A percentile compares a stretch with the other conserved stretches of the same genome.
Conservation (phyloP, 2,888 invertebrate species). For the Chirona hameri region DNA sequence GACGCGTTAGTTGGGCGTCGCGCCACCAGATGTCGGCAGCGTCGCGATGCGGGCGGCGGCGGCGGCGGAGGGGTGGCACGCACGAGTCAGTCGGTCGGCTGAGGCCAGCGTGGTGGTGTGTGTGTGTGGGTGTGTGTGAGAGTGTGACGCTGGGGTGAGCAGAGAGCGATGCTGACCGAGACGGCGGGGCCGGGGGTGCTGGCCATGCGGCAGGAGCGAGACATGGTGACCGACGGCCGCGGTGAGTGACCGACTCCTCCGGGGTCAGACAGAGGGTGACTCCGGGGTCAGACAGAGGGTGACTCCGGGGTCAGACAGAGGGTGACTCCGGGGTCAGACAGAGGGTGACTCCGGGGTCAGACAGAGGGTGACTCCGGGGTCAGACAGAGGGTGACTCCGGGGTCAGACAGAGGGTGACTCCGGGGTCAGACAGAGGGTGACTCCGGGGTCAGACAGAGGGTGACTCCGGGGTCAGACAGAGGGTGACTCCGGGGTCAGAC, state of each 20-base stretch:
- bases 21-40: not conserved
- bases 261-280: not conserved
- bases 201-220: not conserved
- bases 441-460: no score
- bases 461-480: no score
- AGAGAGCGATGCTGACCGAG: not conserved
- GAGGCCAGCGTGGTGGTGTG: not conserved
- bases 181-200: not conserved
- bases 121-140: not conserved
- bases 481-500: no score
- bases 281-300: no score
- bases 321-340: no score
- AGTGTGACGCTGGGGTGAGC: not conserved
- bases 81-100: not conserved
- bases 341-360: no score
- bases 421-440: no score
- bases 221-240: not conserved
- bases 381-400: no score
- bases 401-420: no score
- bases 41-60: not conserved
- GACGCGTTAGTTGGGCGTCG: not conserved
- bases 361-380: no score
- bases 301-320: no score
- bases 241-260: not conserved
- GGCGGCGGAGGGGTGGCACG: not conserved